Conservation (phyloP, 2,113 vertebrate species). For the Erpornis zantholeuca region DNA sequence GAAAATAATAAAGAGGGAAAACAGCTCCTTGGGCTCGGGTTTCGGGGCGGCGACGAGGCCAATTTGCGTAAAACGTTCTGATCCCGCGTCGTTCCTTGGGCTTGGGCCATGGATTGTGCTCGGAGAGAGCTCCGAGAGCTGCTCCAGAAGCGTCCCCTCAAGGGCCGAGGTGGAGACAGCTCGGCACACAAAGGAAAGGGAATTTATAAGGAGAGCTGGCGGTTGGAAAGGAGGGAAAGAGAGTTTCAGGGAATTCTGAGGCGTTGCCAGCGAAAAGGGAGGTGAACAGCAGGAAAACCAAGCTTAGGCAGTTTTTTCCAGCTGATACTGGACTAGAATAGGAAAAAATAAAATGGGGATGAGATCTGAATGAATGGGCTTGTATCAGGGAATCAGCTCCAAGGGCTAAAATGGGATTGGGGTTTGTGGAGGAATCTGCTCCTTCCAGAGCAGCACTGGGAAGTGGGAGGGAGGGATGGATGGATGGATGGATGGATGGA, state of each 20-base stretch:
- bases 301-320: neutral
- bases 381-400: neutral
- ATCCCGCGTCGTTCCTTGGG: neutral
- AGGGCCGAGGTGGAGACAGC: neutral
- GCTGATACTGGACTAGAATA: neutral
- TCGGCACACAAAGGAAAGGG: neutral
- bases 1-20: neutral
- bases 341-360: neutral
- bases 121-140: neutral
- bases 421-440: neutral
- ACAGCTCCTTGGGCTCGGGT: neutral
- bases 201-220: neutral
- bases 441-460: fast-evolving
- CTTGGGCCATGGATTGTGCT: fast-evolving
- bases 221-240: neutral
- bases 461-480: neutral
- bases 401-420: neutral
- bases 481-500: neutral
- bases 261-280: neutral
- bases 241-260: neutral
- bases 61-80: neutral
- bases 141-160: neutral
- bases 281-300: neutral
- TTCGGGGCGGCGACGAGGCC: neutral
- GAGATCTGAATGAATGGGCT: neutral